These are phyloP conservation scores for Philhelius pedissequus DNA, from an alignment of 2,888 invertebrate genomes.

Conservation along the genomic window DNA sequence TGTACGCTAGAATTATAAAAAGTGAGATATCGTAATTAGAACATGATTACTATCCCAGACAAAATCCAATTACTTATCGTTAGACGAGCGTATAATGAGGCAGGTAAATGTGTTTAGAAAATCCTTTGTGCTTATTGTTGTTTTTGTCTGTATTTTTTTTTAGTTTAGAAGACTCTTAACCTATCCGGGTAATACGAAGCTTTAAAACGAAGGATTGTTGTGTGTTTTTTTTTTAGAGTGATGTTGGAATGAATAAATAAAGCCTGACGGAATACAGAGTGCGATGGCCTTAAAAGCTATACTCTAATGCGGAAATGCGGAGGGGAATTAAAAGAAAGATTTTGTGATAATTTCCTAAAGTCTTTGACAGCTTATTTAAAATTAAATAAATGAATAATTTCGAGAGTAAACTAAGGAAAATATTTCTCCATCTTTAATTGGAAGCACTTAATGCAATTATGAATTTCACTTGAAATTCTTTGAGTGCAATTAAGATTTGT, in stretches of 20 bases:
- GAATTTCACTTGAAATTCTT: neutral
- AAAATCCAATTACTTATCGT: slow-evolving; percentile 63
- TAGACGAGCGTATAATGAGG: slow-evolving; percentile 55
- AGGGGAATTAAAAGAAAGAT: neutral
- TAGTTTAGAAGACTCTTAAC: slow-evolving; percentile 30
- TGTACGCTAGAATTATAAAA: neutral
- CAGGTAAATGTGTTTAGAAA: slow-evolving; percentile 34
- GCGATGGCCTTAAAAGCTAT: neutral
- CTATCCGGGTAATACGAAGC: neutral
- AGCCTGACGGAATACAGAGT: neutral
- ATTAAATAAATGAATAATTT: neutral
- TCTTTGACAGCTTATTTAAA: neutral
- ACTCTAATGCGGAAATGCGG: neutral
- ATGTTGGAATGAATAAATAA: slow-evolving; percentile 11
- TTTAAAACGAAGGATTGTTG: slow-evolving; percentile 4
- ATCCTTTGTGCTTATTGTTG: neutral
- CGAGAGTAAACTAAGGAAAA: neutral
- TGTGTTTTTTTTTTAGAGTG: slow-evolving; percentile 7
- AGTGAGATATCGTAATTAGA: slow-evolving; percentile 31
- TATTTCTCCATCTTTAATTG: neutral
- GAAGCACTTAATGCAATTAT: neutral
- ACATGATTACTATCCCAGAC: slow-evolving; percentile 53
- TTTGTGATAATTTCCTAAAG: neutral
- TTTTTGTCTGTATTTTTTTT: neutral
- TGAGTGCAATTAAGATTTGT: neutral